Conservation (phyloP, 2,797 vertebrate species). For the Cichlasoma orientale region DNA sequence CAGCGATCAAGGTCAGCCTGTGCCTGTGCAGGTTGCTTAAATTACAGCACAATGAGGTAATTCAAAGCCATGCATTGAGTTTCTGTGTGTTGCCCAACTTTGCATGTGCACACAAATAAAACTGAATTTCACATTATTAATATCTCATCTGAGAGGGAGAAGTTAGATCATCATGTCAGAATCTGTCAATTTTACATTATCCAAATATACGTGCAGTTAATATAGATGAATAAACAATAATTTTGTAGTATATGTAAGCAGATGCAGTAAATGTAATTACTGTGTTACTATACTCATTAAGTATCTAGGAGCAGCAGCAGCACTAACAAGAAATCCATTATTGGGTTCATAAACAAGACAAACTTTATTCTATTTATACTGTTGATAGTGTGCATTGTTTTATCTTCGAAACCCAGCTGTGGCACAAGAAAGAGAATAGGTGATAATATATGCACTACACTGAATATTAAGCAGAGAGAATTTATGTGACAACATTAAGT, state of each 20-base stretch:
- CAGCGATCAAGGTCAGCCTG: conserved; percentile 25
- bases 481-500: neutral
- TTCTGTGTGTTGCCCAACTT: neutral
- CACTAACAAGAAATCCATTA: neutral
- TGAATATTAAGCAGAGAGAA: neutral
- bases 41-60: neutral
- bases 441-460: neutral
- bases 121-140: neutral
- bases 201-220: neutral
- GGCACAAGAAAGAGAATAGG: neutral
- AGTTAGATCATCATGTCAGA: neutral
- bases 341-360: neutral
- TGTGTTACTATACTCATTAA: neutral
- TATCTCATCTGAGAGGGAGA: neutral
- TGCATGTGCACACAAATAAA: neutral
- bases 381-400: neutral
- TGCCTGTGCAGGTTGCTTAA: conserved; percentile 16
- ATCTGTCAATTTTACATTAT: neutral
- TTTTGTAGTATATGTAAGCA: neutral
- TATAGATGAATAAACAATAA: neutral
- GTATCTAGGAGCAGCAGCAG: neutral
- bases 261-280: neutral
- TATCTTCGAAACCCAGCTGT: neutral
- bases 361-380: neutral
- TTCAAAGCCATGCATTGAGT: neutral